A percentile compares a stretch with the other conserved stretches of the same genome.
Conservation (phyloP, 2,113 vertebrate species). For the Pseudois nayaur region DNA sequence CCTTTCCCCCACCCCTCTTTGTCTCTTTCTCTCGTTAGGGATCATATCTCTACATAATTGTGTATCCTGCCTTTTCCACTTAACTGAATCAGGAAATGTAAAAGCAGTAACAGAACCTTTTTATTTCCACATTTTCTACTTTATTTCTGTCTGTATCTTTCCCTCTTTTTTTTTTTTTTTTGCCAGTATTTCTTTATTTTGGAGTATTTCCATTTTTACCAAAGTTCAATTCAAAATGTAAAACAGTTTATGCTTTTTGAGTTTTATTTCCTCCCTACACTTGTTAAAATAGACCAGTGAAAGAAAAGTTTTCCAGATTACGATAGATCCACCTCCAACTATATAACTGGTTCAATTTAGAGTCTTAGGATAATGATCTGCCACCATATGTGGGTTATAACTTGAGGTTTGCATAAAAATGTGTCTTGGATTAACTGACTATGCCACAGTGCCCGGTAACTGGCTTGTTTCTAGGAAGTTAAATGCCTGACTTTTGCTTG, state of each 20-base stretch:
- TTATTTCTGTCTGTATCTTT: conserved; percentile 51
- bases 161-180: background rate
- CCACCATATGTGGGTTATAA: conserved; percentile 81
- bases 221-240: conserved; percentile 50
- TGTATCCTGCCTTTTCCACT: conserved; percentile 15
- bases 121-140: conserved; percentile 53
- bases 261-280: conserved; percentile 79
- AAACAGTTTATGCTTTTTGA: conserved; percentile 70
- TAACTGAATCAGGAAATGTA: conserved; percentile 54
- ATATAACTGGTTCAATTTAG: conserved; percentile 78
- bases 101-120: conserved; percentile 33
- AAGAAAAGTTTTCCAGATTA: conserved; percentile 72
- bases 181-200: conserved; percentile 48
- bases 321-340: conserved; percentile 79
- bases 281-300: conserved; percentile 75
- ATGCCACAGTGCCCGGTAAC: conserved; percentile 56
- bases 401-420: conserved; percentile 80
- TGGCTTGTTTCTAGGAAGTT: conserved; percentile 70
- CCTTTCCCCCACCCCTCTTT: background rate
- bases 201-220: conserved; percentile 68
- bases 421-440: conserved; percentile 80
- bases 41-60: background rate
- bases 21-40: background rate
- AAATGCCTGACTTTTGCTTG: conserved; percentile 57
- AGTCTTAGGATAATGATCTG: conserved; percentile 81